Conservation (phyloP, 2,888 invertebrate species). For the Tipula vernalis region DNA sequence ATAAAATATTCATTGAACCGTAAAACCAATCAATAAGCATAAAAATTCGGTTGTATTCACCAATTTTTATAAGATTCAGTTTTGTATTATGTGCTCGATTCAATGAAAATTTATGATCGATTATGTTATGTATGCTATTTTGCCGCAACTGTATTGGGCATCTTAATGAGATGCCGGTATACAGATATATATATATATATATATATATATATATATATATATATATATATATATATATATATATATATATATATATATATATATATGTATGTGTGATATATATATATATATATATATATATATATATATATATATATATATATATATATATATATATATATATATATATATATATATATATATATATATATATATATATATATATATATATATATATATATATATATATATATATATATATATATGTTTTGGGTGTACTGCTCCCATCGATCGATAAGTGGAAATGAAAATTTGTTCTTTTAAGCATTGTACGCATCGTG, state of each 20-base stretch:
- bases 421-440: background rate
- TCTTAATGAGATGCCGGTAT: background rate
- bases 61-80: background rate
- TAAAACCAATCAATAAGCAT: background rate
- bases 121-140: background rate
- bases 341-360: too few relatives aligned
- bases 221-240: too few relatives aligned
- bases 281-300: too few relatives aligned
- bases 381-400: too few relatives aligned
- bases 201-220: too few relatives aligned
- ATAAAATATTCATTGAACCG: background rate
- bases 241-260: too few relatives aligned
- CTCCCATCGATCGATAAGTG: background rate
- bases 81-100: background rate
- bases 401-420: too few relatives aligned
- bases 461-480: background rate
- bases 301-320: too few relatives aligned
- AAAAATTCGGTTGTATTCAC: background rate
- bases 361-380: too few relatives aligned
- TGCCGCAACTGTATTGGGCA: background rate
- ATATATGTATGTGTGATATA: too few relatives aligned
- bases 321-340: too few relatives aligned
- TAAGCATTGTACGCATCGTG: background rate
- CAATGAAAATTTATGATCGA: background rate
- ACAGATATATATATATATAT: too few relatives aligned